Conservation (phyloP, 2,113 vertebrate genomes). For the Cynopterus brachyotis region DNA sequence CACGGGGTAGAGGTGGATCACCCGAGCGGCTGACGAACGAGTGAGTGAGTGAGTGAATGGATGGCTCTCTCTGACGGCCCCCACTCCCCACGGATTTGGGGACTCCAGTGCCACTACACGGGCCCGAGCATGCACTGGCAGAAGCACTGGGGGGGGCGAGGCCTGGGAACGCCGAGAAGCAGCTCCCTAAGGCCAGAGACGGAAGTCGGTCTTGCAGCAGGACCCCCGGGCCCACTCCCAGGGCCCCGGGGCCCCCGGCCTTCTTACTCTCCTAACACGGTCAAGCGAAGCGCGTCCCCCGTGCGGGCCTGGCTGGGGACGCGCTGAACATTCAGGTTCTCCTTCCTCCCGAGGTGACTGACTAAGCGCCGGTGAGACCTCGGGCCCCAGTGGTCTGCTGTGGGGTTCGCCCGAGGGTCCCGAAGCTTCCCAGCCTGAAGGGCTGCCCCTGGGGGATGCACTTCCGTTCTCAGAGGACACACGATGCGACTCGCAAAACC, state of each 20-base stretch:
- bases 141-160: rapidly evolving
- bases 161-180: not conserved
- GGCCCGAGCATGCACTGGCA: not conserved
- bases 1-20: no score
- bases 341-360: not conserved
- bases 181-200: not conserved
- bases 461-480: slow-evolving; percentile 50
- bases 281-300: not conserved
- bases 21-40: no score
- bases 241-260: not conserved
- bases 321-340: rapidly evolving
- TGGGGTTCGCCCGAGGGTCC: not conserved
- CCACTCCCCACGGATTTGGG: not conserved
- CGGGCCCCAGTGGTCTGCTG: slow-evolving; percentile 41
- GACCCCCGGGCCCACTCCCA: not conserved
- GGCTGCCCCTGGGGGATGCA: not conserved
- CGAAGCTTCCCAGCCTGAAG: not conserved
- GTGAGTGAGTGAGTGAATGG: rapidly evolving
- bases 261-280: not conserved
- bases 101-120: not conserved
- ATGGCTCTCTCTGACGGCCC: not conserved
- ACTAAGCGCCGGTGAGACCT: not conserved
- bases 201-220: not conserved
- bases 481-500: slow-evolving; percentile 25
- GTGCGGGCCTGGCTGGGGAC: rapidly evolving